These are phyloP conservation scores for Epinotia nisella DNA, from an alignment of 2,888 invertebrate genomes.

Conservation along the genomic window DNA sequence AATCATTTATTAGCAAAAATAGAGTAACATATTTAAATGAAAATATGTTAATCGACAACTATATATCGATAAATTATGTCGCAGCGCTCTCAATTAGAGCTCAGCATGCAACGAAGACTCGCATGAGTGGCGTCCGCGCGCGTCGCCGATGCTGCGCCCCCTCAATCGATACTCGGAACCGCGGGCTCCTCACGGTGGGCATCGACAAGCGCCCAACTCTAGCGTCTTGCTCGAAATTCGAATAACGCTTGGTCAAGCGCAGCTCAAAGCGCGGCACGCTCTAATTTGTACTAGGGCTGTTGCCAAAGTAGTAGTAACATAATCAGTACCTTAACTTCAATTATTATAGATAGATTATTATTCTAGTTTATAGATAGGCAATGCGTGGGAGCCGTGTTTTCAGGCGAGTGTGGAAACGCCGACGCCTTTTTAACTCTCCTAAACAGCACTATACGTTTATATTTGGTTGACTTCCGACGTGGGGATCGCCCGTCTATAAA, in stretches of 20 bases:
- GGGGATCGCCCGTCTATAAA: too few species aligned
- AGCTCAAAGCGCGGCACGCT: constrained; percentile 75
- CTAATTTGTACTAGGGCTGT: constrained; percentile 73
- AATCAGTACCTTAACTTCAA: constrained; percentile 7
- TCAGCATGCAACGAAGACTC: constrained; percentile 75
- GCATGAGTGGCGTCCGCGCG: constrained; percentile 79
- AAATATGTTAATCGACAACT: constrained; percentile 44
- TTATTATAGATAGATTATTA: not conserved
- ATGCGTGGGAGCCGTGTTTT: too few species aligned
- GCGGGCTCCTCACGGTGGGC: constrained; percentile 11
- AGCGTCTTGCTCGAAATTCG: constrained; percentile 78
- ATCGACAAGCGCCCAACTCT: constrained; percentile 45
- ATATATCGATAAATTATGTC: constrained; percentile 58
- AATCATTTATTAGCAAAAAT: too few species aligned
- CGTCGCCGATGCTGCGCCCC: constrained; percentile 62
- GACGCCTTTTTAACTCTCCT: too few species aligned
- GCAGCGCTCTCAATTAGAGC: constrained; percentile 77
- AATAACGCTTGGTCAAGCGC: constrained; percentile 83
- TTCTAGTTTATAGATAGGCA: too few species aligned
- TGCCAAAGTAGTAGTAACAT: constrained; percentile 1
- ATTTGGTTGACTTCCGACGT: too few species aligned
- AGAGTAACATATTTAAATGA: not conserved
- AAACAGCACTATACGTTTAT: too few species aligned
- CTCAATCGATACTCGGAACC: constrained; percentile 42
- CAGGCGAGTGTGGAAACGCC: too few species aligned